Evolutionary conservation across 1,140 invertebrate genomes (phyloP).

Genomic region (Rhyzopertha dominica): DNA sequence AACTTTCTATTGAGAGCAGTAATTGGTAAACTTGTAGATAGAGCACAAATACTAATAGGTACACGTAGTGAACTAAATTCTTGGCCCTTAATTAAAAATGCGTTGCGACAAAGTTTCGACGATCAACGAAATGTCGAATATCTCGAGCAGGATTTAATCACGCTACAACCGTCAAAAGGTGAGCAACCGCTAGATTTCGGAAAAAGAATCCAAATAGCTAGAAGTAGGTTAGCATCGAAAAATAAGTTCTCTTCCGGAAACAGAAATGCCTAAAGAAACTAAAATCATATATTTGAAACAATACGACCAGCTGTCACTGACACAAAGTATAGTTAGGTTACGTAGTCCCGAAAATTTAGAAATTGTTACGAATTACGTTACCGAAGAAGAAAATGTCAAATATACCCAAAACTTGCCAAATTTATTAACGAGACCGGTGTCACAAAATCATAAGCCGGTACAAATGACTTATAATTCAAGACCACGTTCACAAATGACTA

Average conservation of each 20-base stretch:
- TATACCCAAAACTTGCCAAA: no score
- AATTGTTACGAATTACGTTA: conserved; percentile 5
- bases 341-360: conserved; percentile 9
- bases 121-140: conserved; percentile 16
- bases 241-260: background rate
- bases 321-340: conserved; percentile 13
- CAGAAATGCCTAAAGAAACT: background rate
- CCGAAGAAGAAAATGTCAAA: conserved; percentile 4
- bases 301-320: conserved; percentile 10
- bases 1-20: conserved; percentile 8
- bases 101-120: conserved; percentile 8
- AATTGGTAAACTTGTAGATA: conserved; percentile 7
- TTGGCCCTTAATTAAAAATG: conserved; percentile 9
- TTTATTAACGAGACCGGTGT: no score
- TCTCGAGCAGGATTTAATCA: conserved; percentile 9
- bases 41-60: conserved; percentile 9
- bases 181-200: conserved; percentile 10
- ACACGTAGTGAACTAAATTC: conserved; percentile 10
- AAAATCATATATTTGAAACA: conserved; percentile 7
- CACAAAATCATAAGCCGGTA: no score
- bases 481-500: no score
- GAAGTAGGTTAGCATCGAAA: conserved; percentile 12
- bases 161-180: conserved; percentile 7
- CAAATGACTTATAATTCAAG: no score
- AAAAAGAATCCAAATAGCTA: conserved; percentile 12